Evolutionary conservation across 2,888 invertebrate genomes (phyloP), one percentile per base, ranked within the genome.

Genomic region (Hemicrepidius hirtus): DNA sequence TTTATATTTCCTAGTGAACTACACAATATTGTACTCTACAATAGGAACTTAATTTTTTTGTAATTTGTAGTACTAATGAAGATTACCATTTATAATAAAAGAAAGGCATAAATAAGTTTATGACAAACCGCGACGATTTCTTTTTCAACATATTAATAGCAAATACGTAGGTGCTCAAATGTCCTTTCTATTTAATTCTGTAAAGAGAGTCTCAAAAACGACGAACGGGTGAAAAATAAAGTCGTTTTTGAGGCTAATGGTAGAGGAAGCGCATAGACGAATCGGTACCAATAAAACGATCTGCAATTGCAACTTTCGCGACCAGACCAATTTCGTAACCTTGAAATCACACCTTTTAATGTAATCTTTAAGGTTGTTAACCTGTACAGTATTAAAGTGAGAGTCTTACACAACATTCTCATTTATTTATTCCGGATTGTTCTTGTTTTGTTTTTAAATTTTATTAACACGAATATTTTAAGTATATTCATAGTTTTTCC

Each of bases 371-470:
- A 35, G 55, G 55, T 55, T 37, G 35, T 35, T 37, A 55, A 55
- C 55, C 55, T 16, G 2, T 24, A 18, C 35, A 2, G 49, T 16
- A 46, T 21, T 37, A n/a, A 24, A 44, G 63, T 49, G 63, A 64
- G 49, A 64, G 63, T 64, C 32, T 64, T 64, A 49, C 37, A 64
- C 63, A 64, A 64, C 63, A 60, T 21, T 49, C 28, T 37, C 12
- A 64, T 21, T 49, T 63, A 21, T 44, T 28, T 62, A 62, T 44
- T 44, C 21, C 40, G 32, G 37, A 18, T 35, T 18, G 37, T 40
- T 60, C 44, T 60, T 20, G 16, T 44, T 41, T 44, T 60, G 21
- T 50, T 59, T 59, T 35, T 35, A 20, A 35, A 35, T 57, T 40
- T 59, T 59, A 37, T 35, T 18, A 0, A 18, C 24, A 24, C 24